Base-by-base conservation (phyloP, 1,140 invertebrate genomes). In the Procambarus clarkii region DNA sequence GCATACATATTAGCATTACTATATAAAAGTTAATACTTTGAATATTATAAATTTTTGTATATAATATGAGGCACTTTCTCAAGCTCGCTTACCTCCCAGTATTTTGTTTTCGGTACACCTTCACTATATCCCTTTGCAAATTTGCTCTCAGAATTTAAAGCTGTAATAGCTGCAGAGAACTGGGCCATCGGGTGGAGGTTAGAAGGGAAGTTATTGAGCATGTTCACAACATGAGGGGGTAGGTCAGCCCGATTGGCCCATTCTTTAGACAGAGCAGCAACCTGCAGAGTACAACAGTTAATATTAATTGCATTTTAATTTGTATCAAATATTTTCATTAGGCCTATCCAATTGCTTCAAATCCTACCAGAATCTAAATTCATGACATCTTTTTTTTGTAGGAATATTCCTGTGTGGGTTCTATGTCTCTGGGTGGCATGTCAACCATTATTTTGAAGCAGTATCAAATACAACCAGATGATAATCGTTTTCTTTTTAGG, bases 151-250 rank as follows among this genome's bases (percentile, higher is more conserved):
- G 97, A 97, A 95, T 99, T 99, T 76, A 99, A 95, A 3, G 98
- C 97, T 15, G 98, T 98, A 91, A 99, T 97, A 15, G 98, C 98
- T 54, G 98, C 97, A 76, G 97, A 97, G 94, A 99, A 98, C 94
- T 99, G 98, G 15, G 98, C 97, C 98, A 99, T 99, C 0, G 98
- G 98, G 94, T 99, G 98, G 48, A 99, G 95, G 92, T 96, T 96
- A 93, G 96, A 96, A n/a, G 99, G 99, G 95, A 99, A 98, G 94
- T 98, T 98, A 95, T 99, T 99, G 92, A 99, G 95, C 96, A 99
- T 97, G 48, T 97, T 98, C 15, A 98, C 98, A 54, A 99, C 98
- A 95, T 99, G 98, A 78, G 97, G 96, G 2, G 99, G 98, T 7
- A 99, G 95, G 94, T 96, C 97, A 94, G 97, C 98, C 93, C 98